phyloP scores from a whole-genome alignment of 2,113 vertebrate genomes.

The Leptosomus discolor region DNA sequence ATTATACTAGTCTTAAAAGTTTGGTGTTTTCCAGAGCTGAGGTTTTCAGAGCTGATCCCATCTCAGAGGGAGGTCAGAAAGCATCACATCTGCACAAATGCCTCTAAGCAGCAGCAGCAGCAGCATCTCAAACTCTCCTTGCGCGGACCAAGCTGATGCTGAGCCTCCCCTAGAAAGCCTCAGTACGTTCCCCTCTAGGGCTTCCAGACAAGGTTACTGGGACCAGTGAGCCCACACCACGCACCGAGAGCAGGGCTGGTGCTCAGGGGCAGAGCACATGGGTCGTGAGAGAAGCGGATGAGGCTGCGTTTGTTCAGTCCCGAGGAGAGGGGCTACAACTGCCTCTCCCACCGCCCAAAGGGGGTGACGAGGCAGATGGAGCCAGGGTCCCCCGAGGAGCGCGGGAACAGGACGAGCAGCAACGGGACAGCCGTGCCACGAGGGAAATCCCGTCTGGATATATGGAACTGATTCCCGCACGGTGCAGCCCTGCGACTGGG shows the following conservation, averaged over 20 bases:
- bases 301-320: not conserved
- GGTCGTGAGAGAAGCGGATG: fast-evolving
- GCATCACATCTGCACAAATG: no score
- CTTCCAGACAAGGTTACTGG: not conserved
- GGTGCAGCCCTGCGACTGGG: fast-evolving
- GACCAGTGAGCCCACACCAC: not conserved
- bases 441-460: not conserved
- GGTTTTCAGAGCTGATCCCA: not conserved
- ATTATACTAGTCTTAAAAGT: not conserved
- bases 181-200: not conserved
- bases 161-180: not conserved
- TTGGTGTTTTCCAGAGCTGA: not conserved
- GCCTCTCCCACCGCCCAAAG: not conserved
- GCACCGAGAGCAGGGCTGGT: not conserved
- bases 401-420: not conserved
- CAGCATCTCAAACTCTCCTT: not conserved
- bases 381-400: not conserved
- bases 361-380: not conserved
- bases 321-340: not conserved
- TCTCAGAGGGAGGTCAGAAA: not conserved
- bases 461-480: fast-evolving
- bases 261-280: not conserved
- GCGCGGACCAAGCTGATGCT: not conserved
- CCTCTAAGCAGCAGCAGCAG: not conserved
- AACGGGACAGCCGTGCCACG: fast-evolving